phyloP scores from a whole-genome alignment of 2,888 invertebrate species.

The Lordiphosa fenestrarum region DNA sequence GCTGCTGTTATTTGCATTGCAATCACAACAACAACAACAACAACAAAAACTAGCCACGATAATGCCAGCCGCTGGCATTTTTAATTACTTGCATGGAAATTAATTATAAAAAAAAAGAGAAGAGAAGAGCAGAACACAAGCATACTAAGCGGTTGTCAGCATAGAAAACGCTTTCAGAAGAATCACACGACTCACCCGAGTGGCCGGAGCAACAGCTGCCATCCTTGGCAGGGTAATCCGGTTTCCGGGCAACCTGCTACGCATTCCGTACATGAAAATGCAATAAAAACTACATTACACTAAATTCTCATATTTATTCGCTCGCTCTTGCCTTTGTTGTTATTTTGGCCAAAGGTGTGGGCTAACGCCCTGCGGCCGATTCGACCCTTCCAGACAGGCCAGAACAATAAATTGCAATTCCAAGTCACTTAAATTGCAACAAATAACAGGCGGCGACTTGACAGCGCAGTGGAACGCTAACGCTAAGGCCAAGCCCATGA shows the following conservation, averaged over 20 bases:
- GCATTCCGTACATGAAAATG: slow-evolving; percentile 61
- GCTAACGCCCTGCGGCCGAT: slow-evolving; percentile 8
- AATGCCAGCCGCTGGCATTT: slow-evolving; percentile 65
- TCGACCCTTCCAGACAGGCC: slow-evolving; percentile 43
- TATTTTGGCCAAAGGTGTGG: slow-evolving; percentile 7
- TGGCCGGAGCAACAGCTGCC: too few relatives aligned
- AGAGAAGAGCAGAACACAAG: too few relatives aligned
- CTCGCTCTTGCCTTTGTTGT: slow-evolving; percentile 13
- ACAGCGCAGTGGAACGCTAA: slow-evolving; percentile 46
- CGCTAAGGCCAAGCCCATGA: slow-evolving; percentile 38
- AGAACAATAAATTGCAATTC: slow-evolving; percentile 78
- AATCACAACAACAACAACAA: slow-evolving; percentile 27
- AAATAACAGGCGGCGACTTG: slow-evolving; percentile 64
- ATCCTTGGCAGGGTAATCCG: not conserved
- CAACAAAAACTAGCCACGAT: slow-evolving; percentile 38
- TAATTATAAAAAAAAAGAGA: slow-evolving; percentile 46
- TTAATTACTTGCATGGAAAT: slow-evolving; percentile 66
- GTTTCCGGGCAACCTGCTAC: slow-evolving; percentile 27
- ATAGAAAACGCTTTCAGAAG: not conserved
- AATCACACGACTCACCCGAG: not conserved
- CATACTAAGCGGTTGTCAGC: too few relatives aligned
- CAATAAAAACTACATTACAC: slow-evolving; percentile 66
- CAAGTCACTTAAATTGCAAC: slow-evolving; percentile 77
- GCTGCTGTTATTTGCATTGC: slow-evolving; percentile 44
- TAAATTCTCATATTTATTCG: slow-evolving; percentile 62